Evolutionary conservation across 2,113 vertebrate species (phyloP).

Genomic region (Corythornis vintsioides): DNA sequence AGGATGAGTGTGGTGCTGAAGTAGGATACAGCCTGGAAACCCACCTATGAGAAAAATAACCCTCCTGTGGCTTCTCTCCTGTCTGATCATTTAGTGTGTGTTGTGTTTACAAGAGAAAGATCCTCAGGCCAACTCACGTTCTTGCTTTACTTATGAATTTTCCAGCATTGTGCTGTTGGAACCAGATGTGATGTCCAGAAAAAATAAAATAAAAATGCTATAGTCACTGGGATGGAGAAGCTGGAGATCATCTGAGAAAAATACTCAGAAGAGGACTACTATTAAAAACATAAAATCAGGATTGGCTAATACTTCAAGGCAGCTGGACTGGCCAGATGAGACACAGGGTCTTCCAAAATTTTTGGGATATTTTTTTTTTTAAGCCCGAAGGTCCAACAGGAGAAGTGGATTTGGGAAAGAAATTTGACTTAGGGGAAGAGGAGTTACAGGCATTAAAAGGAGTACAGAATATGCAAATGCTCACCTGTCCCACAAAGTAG

Average conservation of each 20-base stretch:
- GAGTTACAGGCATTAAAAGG: not conserved
- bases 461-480: not conserved
- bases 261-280: too few species aligned
- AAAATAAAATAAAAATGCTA: not conserved
- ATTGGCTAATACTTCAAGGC: too few species aligned
- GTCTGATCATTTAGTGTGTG: not conserved
- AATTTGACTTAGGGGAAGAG: not conserved
- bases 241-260: too few species aligned
- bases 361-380: too few species aligned
- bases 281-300: too few species aligned
- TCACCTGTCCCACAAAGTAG: not conserved
- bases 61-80: not conserved
- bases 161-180: not conserved
- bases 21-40: not conserved
- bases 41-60: not conserved
- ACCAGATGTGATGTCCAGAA: not conserved
- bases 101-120: not conserved
- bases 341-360: too few species aligned
- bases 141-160: not conserved
- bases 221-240: too few species aligned
- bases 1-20: not conserved
- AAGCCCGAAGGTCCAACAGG: too few species aligned
- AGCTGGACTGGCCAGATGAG: too few species aligned
- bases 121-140: not conserved
- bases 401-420: not conserved